Evolutionary conservation across 2,797 vertebrate genomes (phyloP).

Genomic region (Glyptemys insculpta): DNA sequence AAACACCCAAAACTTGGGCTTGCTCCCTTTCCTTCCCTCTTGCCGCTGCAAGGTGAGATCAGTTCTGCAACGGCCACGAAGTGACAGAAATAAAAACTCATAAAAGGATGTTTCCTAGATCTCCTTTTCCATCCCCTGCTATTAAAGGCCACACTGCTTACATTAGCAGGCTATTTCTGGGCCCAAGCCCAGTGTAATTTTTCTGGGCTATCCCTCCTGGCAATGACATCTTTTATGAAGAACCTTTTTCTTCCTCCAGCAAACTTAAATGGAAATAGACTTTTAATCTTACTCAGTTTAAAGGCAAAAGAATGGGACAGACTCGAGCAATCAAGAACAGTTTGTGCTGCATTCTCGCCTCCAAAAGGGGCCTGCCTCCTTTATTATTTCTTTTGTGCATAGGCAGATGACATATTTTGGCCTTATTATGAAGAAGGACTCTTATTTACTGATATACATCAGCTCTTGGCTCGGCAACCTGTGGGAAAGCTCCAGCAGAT

Average conservation of each 20-base stretch:
- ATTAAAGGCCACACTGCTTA: neutral
- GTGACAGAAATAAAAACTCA: neutral
- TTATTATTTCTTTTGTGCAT: neutral
- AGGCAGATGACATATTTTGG: fast-evolving
- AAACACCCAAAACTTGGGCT: neutral
- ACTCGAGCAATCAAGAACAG: neutral
- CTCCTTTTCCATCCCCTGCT: neutral
- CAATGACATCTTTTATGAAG: neutral
- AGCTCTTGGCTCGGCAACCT: too few relatives aligned
- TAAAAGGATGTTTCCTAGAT: neutral
- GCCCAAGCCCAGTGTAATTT: neutral
- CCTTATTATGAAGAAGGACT: fast-evolving
- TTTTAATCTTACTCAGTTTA: neutral
- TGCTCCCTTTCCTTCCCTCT: neutral
- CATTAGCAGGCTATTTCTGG: neutral
- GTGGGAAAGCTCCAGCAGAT: neutral
- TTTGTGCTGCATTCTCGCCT: neutral
- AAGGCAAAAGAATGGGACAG: neutral
- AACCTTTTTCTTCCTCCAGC: neutral
- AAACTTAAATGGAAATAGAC: neutral
- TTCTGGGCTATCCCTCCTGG: neutral
- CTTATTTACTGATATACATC: fast-evolving
- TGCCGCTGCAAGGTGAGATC: neutral
- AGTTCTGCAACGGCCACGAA: neutral
- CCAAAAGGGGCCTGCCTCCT: fast-evolving